These are phyloP conservation scores for Petrosia ficiformis DNA, from an alignment of 37 sponge, comb jelly and placozoan species.

Conservation along the genomic window DNA sequence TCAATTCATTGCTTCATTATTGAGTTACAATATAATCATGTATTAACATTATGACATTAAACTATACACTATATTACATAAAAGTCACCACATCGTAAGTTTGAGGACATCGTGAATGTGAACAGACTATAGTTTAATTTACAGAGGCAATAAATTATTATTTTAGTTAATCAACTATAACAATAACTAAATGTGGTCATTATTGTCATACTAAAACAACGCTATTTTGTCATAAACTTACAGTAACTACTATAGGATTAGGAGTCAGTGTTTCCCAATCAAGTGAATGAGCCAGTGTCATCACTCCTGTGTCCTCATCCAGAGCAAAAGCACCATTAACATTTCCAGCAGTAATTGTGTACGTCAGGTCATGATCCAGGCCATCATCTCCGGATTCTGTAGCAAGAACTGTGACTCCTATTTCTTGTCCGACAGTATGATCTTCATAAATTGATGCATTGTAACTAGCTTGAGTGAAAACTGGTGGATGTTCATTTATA, in stretches of 20 bases:
- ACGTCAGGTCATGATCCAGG: background rate
- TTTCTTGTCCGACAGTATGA: background rate
- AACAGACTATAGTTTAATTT: background rate
- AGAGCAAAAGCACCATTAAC: slow-evolving; percentile 19
- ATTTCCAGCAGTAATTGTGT: background rate
- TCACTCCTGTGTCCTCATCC: slow-evolving; percentile 17
- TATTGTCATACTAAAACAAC: background rate
- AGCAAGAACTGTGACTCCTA: slow-evolving; percentile 29
- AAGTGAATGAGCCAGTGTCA: slow-evolving; percentile 15
- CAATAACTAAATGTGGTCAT: too few species aligned
- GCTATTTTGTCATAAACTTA: background rate
- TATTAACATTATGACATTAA: too few species aligned
- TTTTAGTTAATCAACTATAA: too few species aligned
- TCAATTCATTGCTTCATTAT: too few species aligned
- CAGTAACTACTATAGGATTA: background rate
- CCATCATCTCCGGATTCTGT: slow-evolving; percentile 16
- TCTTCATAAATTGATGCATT: slow-evolving; percentile 19
- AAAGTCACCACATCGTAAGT: too few species aligned
- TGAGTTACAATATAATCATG: too few species aligned
- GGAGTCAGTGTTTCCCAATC: slow-evolving; percentile 26
- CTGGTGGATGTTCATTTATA: slow-evolving; percentile 32
- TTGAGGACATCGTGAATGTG: too few species aligned
- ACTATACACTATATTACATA: too few species aligned
- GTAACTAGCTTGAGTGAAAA: slow-evolving; percentile 14
- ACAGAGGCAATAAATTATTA: too few species aligned